Conservation (phyloP, 92 coral and sea anemone species). For the Phenganax subtilis region DNA sequence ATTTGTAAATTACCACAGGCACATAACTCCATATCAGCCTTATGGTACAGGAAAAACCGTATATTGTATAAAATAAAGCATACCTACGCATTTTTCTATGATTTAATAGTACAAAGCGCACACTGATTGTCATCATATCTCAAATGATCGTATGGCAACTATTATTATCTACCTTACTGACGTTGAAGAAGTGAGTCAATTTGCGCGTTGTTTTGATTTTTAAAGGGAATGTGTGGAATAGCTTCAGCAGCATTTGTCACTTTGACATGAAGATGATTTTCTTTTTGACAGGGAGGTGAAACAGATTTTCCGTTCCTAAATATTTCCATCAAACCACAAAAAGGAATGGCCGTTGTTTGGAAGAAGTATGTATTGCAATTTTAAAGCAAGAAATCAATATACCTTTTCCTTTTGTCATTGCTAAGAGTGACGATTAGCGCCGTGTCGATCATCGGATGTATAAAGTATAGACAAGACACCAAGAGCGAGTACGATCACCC, state of each 20-base stretch:
- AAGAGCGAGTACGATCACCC: too few relatives aligned
- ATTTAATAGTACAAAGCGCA: constrained; percentile 25
- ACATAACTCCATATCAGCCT: neutral
- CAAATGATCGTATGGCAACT: constrained; percentile 40
- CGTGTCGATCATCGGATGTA: too few relatives aligned
- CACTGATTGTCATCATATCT: constrained; percentile 32
- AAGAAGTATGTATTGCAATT: constrained; percentile 12
- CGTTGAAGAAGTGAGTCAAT: constrained; percentile 15
- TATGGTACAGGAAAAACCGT: neutral
- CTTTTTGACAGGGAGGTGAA: constrained; percentile 28
- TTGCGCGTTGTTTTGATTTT: neutral
- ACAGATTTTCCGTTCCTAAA: constrained; percentile 26
- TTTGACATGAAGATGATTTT: neutral
- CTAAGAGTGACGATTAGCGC: too few relatives aligned
- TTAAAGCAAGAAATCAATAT: neutral
- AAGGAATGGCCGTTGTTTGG: constrained; percentile 41
- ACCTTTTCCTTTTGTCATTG: too few relatives aligned
- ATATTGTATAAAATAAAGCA: too few relatives aligned
- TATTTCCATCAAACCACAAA: constrained; percentile 24
- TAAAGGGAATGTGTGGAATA: neutral
- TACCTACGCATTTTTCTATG: too few relatives aligned
- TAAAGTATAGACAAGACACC: too few relatives aligned
- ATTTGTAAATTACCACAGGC: too few relatives aligned
- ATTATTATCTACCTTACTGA: constrained; percentile 35
- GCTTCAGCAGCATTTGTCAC: neutral